Conservation (phyloP, 1,140 invertebrate genomes). For the Danaus plexippus region DNA sequence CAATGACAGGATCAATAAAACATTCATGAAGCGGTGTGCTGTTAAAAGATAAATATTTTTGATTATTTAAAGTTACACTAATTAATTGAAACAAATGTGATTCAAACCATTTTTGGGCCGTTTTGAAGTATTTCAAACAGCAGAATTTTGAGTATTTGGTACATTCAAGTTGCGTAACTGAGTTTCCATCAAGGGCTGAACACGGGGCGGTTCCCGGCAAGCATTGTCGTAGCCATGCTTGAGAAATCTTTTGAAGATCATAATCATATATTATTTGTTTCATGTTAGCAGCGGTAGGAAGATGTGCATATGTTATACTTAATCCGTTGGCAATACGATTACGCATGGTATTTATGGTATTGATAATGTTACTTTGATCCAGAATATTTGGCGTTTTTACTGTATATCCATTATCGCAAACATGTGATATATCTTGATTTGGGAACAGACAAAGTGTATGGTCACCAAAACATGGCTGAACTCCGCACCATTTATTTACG, state of each 20-base stretch:
- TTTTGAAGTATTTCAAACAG: slow-evolving; percentile 28
- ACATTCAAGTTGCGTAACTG: slow-evolving; percentile 52
- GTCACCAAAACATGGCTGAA: slow-evolving; percentile 53
- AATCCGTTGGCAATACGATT: slow-evolving; percentile 46
- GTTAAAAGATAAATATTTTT: slow-evolving; percentile 19
- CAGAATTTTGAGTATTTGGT: slow-evolving; percentile 47
- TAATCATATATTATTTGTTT: slow-evolving; percentile 54
- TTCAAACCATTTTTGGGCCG: slow-evolving; percentile 32
- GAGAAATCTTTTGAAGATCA: slow-evolving; percentile 51
- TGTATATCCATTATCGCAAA: slow-evolving; percentile 38
- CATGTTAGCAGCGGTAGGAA: slow-evolving; percentile 58
- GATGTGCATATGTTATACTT: slow-evolving; percentile 40
- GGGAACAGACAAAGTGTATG: slow-evolving; percentile 56
- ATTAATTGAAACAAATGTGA: neutral
- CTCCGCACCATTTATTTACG: slow-evolving; percentile 52
- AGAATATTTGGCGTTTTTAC: slow-evolving; percentile 33
- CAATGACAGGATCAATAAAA: slow-evolving; percentile 42
- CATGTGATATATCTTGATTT: slow-evolving; percentile 26
- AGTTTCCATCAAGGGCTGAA: slow-evolving; percentile 40
- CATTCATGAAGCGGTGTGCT: slow-evolving; percentile 51
- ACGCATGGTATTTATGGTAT: slow-evolving; percentile 57
- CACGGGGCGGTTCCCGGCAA: slow-evolving; percentile 53
- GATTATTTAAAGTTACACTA: neutral
- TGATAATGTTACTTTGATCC: slow-evolving; percentile 40
- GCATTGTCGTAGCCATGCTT: slow-evolving; percentile 52